phyloP scores from a whole-genome alignment of 2,113 vertebrate species.

The Ammodytes marinus region DNA sequence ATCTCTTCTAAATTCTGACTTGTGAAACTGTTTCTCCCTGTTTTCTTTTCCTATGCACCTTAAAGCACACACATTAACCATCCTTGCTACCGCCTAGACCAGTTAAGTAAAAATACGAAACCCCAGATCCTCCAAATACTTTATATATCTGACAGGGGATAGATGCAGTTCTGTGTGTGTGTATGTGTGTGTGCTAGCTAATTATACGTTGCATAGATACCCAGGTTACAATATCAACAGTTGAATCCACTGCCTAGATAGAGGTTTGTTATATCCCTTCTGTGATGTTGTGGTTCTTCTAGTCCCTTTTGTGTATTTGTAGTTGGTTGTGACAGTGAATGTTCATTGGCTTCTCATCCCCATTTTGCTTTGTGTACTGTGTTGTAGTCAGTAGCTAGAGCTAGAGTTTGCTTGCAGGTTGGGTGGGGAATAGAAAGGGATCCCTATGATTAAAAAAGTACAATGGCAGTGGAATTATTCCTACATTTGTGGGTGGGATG shows the following conservation, averaged over 20 bases:
- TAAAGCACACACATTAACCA: slow-evolving; percentile 99
- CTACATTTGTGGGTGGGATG: slow-evolving; percentile 45
- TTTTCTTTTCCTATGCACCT: slow-evolving; percentile 94
- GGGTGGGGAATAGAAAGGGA: slow-evolving; percentile 21
- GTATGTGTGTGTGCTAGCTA: slow-evolving; percentile 42
- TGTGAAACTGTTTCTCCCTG: slow-evolving; percentile 96
- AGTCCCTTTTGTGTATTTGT: slow-evolving; percentile 76
- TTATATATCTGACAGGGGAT: slow-evolving; percentile 47
- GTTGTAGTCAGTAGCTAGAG: slow-evolving; percentile 50
- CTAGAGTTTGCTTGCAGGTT: slow-evolving; percentile 13
- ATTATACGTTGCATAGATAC: slow-evolving; percentile 21
- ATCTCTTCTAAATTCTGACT: slow-evolving; percentile 95
- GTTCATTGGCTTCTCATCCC: slow-evolving; percentile 80
- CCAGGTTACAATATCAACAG: slow-evolving; percentile 20
- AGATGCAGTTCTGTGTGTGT: slow-evolving; percentile 51
- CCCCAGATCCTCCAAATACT: slow-evolving; percentile 65
- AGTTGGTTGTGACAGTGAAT: slow-evolving; percentile 76
- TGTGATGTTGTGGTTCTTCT: slow-evolving; percentile 72
- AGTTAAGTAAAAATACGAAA: slow-evolving; percentile 95
- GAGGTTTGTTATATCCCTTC: slow-evolving; percentile 58
- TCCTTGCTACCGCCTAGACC: slow-evolving; percentile 99
- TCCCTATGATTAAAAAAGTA: slow-evolving; percentile 17
- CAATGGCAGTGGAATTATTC: slow-evolving; percentile 56
- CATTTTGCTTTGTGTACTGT: slow-evolving; percentile 78
- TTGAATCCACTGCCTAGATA: slow-evolving; percentile 68